Percentiles rank a stretch among this genome's conserved stretches.
phyloP scores from a whole-genome alignment of 2,888 invertebrate species.

The Rhamnusium bicolor region DNA sequence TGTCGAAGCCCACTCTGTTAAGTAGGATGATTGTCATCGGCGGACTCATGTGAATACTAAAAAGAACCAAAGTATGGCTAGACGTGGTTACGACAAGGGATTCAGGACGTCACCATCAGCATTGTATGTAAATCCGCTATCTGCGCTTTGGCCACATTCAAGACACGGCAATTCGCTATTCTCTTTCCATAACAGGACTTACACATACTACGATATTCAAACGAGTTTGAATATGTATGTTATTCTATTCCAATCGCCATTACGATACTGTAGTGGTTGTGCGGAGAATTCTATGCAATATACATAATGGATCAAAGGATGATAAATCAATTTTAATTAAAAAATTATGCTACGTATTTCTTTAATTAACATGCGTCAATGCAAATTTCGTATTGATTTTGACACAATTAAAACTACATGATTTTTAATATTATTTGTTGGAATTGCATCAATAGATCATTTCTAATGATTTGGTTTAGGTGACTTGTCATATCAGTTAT shows the following conservation, averaged over 20 bases:
- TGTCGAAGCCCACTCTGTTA: constrained; percentile 28
- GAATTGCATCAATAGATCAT: no score
- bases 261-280: constrained; percentile 27
- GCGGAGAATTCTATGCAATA: constrained; percentile 21
- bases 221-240: constrained; percentile 41
- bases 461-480: no score
- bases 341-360: background rate
- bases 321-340: constrained; percentile 20
- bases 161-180: constrained; percentile 42
- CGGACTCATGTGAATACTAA: constrained; percentile 28
- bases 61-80: constrained; percentile 36
- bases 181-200: constrained; percentile 53
- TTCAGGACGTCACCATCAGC: constrained; percentile 34
- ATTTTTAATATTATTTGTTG: no score
- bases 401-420: background rate
- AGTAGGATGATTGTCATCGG: constrained; percentile 42
- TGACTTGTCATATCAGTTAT: no score
- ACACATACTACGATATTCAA: constrained; percentile 44
- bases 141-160: constrained; percentile 28
- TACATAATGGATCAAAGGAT: constrained; percentile 10
- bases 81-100: constrained; percentile 33
- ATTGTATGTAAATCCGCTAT: constrained; percentile 53
- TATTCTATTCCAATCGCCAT: constrained; percentile 33
- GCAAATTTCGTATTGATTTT: background rate
- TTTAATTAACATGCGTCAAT: background rate